phyloP scores from a whole-genome alignment of 2,888 invertebrate species.

The Caenorhabditis sp. region DNA sequence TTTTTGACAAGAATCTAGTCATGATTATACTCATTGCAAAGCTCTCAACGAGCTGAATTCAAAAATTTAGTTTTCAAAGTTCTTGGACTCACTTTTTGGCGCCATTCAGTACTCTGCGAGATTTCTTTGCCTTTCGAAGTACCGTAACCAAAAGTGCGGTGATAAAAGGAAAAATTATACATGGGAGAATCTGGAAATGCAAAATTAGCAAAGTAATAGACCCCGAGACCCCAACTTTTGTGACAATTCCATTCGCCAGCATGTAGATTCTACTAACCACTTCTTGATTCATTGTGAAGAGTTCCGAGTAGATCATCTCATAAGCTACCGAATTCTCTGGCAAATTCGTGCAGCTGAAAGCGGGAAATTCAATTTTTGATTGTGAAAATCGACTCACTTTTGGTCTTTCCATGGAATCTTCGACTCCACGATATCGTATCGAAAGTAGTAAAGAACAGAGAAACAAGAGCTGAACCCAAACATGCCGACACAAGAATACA shows the following conservation, averaged over 20 bases:
- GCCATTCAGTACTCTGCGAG: no score
- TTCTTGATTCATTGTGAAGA: background rate
- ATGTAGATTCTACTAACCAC: background rate
- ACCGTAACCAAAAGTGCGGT: background rate
- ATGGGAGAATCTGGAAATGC: constrained; percentile 1
- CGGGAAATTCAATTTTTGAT: background rate
- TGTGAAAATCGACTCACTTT: background rate
- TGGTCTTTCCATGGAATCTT: background rate
- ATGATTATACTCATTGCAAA: no score
- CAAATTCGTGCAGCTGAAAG: background rate
- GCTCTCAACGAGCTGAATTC: background rate
- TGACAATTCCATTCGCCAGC: constrained; percentile 5
- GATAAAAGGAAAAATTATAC: background rate
- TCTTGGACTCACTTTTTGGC: no score
- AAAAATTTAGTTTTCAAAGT: no score
- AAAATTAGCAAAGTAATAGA: no score
- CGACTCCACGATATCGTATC: constrained; percentile 12
- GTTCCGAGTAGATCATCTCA: constrained; percentile 3
- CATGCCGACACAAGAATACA: background rate
- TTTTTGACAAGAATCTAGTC: background rate
- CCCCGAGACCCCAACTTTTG: background rate
- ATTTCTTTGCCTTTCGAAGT: background rate
- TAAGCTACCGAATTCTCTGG: background rate
- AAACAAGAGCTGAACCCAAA: background rate
- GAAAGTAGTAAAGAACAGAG: background rate